These are phyloP conservation scores for Cheilosia impressa DNA, from an alignment of 2,888 invertebrate genomes.

Conservation along the genomic window DNA sequence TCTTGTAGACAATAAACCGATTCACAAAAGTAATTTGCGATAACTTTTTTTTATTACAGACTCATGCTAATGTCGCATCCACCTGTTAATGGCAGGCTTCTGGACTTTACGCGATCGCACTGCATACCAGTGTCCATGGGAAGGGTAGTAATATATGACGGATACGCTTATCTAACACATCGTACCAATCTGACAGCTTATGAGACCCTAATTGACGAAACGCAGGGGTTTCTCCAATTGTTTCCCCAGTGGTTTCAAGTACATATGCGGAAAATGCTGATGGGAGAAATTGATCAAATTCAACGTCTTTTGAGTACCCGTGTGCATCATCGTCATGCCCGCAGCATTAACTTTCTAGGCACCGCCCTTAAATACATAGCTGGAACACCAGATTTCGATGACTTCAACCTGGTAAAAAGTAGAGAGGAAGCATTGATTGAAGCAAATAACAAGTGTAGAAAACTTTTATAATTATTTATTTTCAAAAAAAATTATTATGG, in stretches of 20 bases:
- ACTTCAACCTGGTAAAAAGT: background rate
- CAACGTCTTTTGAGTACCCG: background rate
- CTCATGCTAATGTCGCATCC: background rate
- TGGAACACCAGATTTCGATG: background rate
- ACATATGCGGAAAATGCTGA: background rate
- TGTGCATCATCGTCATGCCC: background rate
- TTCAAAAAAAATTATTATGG: too few relatives aligned
- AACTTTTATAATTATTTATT: too few relatives aligned
- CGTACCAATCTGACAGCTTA: background rate
- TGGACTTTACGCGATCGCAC: conserved; percentile 15
- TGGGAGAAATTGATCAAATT: background rate
- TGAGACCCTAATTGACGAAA: background rate
- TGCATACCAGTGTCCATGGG: conserved; percentile 8
- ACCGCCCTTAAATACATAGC: background rate
- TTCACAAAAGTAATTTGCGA: conserved; percentile 11
- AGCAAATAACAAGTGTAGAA: too few relatives aligned
- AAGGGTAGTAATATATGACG: conserved; percentile 4
- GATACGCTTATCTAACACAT: conserved; percentile 7
- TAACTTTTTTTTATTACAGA: conserved; percentile 2
- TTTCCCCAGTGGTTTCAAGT: background rate
- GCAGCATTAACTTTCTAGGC: background rate
- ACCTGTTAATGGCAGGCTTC: background rate
- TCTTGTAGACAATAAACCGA: conserved; percentile 5
- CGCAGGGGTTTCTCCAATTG: conserved; percentile 2
- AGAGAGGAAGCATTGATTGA: background rate